A percentile compares a stretch with the other conserved stretches of the same genome.
phyloP scores from a whole-genome alignment of 92 coral and sea anemone genomes.

The Phymanthus crucifer region DNA sequence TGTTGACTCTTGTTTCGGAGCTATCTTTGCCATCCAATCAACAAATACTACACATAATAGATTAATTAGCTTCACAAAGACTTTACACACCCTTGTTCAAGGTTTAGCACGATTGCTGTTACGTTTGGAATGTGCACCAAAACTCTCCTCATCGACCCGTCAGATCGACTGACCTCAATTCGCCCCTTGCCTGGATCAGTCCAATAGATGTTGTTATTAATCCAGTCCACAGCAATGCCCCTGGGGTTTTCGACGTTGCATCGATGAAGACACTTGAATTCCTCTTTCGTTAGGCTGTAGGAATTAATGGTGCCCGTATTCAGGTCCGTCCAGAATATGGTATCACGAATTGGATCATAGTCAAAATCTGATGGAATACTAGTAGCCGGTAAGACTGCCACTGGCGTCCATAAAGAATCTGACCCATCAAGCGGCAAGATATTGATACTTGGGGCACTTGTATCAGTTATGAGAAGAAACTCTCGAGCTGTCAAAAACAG shows the following conservation, averaged over 20 bases:
- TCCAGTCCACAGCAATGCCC: constrained; percentile 77
- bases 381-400: constrained; percentile 24
- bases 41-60: neutral
- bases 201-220: constrained; percentile 63
- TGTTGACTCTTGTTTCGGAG: too few relatives aligned
- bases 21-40: too few relatives aligned
- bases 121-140: constrained; percentile 11
- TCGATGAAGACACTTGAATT: constrained; percentile 33
- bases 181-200: constrained; percentile 48
- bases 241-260: constrained; percentile 46
- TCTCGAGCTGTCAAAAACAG: constrained; percentile 15
- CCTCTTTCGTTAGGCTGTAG: constrained; percentile 13
- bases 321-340: constrained; percentile 56
- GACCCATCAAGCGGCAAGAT: constrained; percentile 35
- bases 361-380: constrained; percentile 36
- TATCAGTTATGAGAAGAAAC: constrained; percentile 30
- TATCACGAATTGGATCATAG: constrained; percentile 39
- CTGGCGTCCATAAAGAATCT: constrained; percentile 29
- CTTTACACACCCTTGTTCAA: constrained; percentile 19
- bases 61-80: neutral
- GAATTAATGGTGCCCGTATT: constrained; percentile 24
- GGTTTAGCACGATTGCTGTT: constrained; percentile 13
- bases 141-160: constrained; percentile 47
- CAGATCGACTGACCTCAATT: constrained; percentile 61
- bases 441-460: constrained; percentile 33